These are phyloP conservation scores for Entomobrya proxima DNA, from an alignment of 2,888 invertebrate species.

Conservation along the genomic window DNA sequence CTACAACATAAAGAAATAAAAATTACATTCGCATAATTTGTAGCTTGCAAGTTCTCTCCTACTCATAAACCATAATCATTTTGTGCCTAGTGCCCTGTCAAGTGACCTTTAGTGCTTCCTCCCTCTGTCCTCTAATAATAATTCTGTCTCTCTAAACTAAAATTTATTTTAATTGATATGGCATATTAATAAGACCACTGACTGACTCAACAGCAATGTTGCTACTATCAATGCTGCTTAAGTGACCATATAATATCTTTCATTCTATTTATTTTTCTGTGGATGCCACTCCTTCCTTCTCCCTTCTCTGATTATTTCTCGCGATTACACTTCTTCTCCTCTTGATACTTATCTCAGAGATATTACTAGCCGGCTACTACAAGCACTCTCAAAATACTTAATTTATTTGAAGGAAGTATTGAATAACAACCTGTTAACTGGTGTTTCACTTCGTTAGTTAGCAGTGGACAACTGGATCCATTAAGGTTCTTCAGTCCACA, in stretches of 20 bases:
- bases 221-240: neutral
- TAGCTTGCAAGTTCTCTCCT: neutral
- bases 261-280: constrained; percentile 14
- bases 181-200: constrained; percentile 33
- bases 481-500: constrained; percentile 63
- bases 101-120: neutral
- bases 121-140: constrained; percentile 21
- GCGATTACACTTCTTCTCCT: neutral
- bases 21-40: constrained; percentile 1
- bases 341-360: constrained; percentile 19
- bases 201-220: too few relatives aligned
- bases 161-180: constrained; percentile 34
- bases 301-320: neutral
- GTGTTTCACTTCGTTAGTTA: too few relatives aligned
- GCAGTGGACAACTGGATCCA: constrained; percentile 67
- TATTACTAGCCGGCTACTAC: constrained; percentile 5
- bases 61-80: too few relatives aligned
- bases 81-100: too few relatives aligned
- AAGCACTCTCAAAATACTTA: too few relatives aligned
- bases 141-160: constrained; percentile 28
- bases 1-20: constrained; percentile 19
- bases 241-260: too few relatives aligned
- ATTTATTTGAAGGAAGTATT: too few relatives aligned
- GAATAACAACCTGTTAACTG: constrained; percentile 33
- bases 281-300: constrained; percentile 16